These are phyloP conservation scores for Halocynthia roretzi DNA, from an alignment of 23 tunicate species.

Conservation along the genomic window DNA sequence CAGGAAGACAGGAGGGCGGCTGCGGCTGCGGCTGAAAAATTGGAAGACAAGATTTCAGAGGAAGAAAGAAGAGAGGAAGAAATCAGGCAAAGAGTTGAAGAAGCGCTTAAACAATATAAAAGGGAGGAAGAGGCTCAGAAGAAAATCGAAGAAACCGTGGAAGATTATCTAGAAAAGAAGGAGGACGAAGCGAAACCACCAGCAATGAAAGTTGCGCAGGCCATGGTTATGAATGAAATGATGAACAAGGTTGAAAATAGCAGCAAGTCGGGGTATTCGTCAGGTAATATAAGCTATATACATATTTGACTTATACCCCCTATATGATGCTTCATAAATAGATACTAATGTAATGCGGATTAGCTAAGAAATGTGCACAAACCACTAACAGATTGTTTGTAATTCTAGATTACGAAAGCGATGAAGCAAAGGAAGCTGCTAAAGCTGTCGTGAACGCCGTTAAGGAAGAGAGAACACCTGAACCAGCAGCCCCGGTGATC, in stretches of 20 bases:
- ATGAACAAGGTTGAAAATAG: not conserved
- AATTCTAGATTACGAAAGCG: not conserved
- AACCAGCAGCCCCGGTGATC: not conserved
- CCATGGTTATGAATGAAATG: slow-evolving; percentile 19
- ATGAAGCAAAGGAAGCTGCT: slow-evolving; percentile 19
- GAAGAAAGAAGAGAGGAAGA: slow-evolving; percentile 8
- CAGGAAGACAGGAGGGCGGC: not conserved
- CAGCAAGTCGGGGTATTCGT: slow-evolving; percentile 8
- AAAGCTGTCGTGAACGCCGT: not conserved
- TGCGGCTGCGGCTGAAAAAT: not conserved
- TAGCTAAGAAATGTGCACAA: no score
- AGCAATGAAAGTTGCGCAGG: slow-evolving; percentile 12
- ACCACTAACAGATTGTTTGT: no score
- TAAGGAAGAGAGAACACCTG: not conserved
- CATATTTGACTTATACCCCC: no score
- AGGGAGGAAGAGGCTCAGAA: not conserved
- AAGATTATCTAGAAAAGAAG: not conserved
- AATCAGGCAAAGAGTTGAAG: not conserved
- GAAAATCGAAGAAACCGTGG: not conserved
- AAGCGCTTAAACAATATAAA: not conserved
- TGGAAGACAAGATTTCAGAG: not conserved
- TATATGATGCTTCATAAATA: no score
- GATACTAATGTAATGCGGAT: no score
- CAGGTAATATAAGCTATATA: no score
- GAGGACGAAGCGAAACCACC: slow-evolving; percentile 13